Conservation (phyloP, 2,113 vertebrate genomes). For the Trematocara marginatum region DNA sequence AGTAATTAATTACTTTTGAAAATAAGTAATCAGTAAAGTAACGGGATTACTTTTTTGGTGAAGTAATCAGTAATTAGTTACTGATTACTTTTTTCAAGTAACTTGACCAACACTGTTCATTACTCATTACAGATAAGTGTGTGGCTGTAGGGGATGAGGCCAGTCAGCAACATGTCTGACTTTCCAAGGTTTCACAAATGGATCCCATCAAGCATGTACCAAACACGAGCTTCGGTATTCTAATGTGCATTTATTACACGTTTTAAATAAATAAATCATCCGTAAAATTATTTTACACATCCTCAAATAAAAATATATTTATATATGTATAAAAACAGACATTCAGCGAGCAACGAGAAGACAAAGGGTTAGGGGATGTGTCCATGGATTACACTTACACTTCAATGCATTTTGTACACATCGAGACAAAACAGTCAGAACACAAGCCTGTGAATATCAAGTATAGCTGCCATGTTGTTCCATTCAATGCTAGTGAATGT, state of each 20-base stretch:
- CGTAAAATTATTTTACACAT: conserved; percentile 86
- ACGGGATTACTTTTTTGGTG: no score
- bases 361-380: conserved; percentile 1
- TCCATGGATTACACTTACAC: conserved; percentile 58
- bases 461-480: conserved; percentile 69
- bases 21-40: no score
- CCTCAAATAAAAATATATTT: conserved; percentile 82
- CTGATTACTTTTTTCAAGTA: no score
- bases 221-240: conserved; percentile 61
- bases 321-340: conserved; percentile 77
- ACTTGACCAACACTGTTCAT: neutral
- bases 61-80: no score
- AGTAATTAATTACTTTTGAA: no score
- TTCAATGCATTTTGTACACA: conserved; percentile 67
- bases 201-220: neutral
- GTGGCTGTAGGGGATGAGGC: neutral
- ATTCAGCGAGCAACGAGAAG: conserved; percentile 57
- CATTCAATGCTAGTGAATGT: conserved; percentile 44
- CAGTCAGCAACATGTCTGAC: neutral
- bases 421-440: conserved; percentile 51
- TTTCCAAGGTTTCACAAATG: neutral
- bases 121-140: fast-evolving
- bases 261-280: conserved; percentile 94
- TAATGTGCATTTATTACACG: conserved; percentile 87
- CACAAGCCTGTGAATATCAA: conserved; percentile 55